Evolutionary conservation across 2,888 invertebrate genomes (phyloP).

Genomic region (Noctua janthina): DNA sequence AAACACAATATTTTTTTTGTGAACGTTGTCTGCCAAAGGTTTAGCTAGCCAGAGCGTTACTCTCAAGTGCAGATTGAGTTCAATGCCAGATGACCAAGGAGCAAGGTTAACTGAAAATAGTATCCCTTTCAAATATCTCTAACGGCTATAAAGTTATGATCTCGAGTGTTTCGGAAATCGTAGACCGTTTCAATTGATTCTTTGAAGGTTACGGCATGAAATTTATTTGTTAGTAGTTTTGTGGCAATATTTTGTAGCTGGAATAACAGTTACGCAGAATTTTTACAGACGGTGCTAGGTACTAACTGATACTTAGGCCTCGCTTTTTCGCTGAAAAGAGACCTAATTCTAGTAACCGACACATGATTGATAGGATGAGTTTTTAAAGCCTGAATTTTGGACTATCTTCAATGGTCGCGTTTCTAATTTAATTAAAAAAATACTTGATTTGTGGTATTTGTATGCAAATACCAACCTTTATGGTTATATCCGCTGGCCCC

Average conservation of each 20-base stretch:
- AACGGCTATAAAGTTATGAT: slow-evolving; percentile 42
- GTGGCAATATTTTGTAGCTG: slow-evolving; percentile 6
- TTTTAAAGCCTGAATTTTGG: not conserved
- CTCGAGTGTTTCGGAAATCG: slow-evolving; percentile 39
- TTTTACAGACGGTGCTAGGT: slow-evolving; percentile 41
- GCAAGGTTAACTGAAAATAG: slow-evolving; percentile 46
- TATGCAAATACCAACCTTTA: not conserved
- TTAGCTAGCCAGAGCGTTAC: slow-evolving; percentile 4
- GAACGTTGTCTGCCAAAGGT: not conserved
- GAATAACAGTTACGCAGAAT: not conserved
- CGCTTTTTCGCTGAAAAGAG: slow-evolving; percentile 2
- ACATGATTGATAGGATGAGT: not conserved
- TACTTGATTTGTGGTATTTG: not conserved
- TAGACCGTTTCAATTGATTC: slow-evolving; percentile 51
- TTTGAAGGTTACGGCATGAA: slow-evolving; percentile 19
- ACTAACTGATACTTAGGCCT: slow-evolving; percentile 32
- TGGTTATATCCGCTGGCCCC: not conserved
- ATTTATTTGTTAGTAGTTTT: slow-evolving; percentile 37
- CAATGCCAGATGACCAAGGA: slow-evolving; percentile 23
- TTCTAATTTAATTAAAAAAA: not conserved
- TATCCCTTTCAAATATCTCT: slow-evolving; percentile 35
- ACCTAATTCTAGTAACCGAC: not conserved
- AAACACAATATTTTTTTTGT: not conserved
- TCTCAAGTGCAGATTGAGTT: slow-evolving; percentile 24
- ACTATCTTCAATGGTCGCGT: not conserved